Percentiles rank a stretch among this genome's conserved stretches.
phyloP scores from a whole-genome alignment of 2,797 vertebrate genomes.

The Gambusia yucatana region DNA sequence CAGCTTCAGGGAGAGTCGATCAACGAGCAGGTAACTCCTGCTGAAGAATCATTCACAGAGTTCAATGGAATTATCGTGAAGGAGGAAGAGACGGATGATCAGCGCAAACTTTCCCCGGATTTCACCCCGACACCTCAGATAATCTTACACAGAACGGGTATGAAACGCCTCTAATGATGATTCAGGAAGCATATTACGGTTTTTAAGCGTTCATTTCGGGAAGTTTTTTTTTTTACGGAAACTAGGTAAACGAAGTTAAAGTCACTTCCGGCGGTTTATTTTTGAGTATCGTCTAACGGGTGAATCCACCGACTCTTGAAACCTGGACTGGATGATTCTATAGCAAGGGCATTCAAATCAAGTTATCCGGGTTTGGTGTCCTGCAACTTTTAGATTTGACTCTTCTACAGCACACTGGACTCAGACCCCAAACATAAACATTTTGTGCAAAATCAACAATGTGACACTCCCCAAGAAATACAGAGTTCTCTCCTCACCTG shows the following conservation, averaged over 20 bases:
- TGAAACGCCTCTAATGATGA: neutral
- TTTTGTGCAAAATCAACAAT: no score
- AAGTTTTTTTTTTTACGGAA: neutral
- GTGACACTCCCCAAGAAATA: no score
- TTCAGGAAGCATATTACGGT: neutral
- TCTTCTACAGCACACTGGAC: neutral
- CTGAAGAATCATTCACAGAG: neutral
- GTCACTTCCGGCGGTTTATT: neutral
- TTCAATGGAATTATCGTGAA: neutral
- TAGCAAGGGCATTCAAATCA: neutral
- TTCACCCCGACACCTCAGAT: neutral
- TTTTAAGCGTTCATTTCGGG: neutral
- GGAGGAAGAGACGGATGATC: neutral
- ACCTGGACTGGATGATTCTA: neutral
- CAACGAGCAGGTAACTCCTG: neutral
- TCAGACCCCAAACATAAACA: no score
- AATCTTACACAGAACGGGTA: neutral
- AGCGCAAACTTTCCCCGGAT: neutral
- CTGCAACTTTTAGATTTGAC: neutral
- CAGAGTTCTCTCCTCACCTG: no score
- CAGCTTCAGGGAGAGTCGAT: neutral
- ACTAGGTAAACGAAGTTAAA: neutral
- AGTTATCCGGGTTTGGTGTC: neutral
- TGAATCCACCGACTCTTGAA: neutral
- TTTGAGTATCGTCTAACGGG: neutral